Evolutionary conservation across 2,113 vertebrate genomes (phyloP), one percentile per base, ranked within the genome.

Genomic region (Plecturocebus donacophilus): DNA sequence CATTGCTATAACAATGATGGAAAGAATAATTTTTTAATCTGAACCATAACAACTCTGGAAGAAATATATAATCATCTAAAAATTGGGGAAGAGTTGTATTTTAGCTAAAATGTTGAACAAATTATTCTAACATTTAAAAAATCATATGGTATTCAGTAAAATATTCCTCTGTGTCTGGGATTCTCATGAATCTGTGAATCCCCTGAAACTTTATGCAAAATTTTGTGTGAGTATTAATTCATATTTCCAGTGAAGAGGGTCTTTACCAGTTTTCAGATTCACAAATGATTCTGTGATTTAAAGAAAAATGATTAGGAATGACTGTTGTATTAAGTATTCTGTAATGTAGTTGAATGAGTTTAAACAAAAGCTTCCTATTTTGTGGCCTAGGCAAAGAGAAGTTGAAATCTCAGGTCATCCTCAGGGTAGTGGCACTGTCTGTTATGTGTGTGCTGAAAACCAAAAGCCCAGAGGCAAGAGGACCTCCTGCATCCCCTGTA

Each of bases 31-130:
- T 96, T 11, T 70, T 30, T 89, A 89, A 94, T 83, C 49, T 47
- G 42, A 90, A 79, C 66, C 38, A 14, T 79, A 95, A 66, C 16
- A 81, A 58, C 30, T 68, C 25, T 80, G 35, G 19, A 90, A 95
- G 16, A n/a, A 87, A 73, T 92, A n/a, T 58, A 73, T 87, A 85
- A 80, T 95, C 91, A 94, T 71, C n/a, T 95, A 64, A 92, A 92
- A 75, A 70, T 93, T 81, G 47, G 17, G 19, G n/a, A 64, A 85
- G 88, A 12, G 52, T 30, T 90, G 11, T 82, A 32, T 81, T 91
- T 97, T 89, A 95, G 21, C 38, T 94, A 93, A 81, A 79, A 64
- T 82, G 11, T 86, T 87, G 87, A 95, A 88, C 42, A 92, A 77
- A 76, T 76, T 86, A 81, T 38, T 90, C 2, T 71, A 80, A 85